These are phyloP conservation scores for Cyclophora punctaria DNA, from an alignment of 2,888 invertebrate genomes.

Conservation along the genomic window DNA sequence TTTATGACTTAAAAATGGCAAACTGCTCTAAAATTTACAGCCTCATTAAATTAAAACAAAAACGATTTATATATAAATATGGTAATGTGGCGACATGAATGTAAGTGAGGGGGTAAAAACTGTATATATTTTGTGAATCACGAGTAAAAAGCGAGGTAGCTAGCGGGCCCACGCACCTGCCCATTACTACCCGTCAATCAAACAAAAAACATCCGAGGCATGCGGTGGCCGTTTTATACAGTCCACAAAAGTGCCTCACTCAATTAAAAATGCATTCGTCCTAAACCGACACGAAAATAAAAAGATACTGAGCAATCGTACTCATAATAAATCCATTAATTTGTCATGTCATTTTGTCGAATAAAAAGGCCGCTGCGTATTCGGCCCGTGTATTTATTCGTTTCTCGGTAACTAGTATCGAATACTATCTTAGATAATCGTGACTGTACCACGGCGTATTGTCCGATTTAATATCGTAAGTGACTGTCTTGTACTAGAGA, in stretches of 20 bases:
- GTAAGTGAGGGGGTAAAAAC: constrained; percentile 34
- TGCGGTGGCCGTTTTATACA: constrained; percentile 71
- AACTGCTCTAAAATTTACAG: constrained; percentile 32
- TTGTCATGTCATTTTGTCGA: constrained; percentile 72
- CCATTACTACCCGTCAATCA: constrained; percentile 74
- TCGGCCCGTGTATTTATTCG: constrained; percentile 26
- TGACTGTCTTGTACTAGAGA: constrained; percentile 40
- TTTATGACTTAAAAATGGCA: constrained; percentile 11
- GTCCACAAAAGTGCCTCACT: constrained; percentile 73
- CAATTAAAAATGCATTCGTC: constrained; percentile 76
- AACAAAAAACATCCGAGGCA: constrained; percentile 67
- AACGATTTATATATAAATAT: constrained; percentile 40
- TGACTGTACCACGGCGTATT: constrained; percentile 45
- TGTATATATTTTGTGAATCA: constrained; percentile 41
- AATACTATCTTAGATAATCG: constrained; percentile 58
- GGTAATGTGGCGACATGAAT: constrained; percentile 25
- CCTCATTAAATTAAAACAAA: constrained; percentile 41
- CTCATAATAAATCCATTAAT: constrained; percentile 75
- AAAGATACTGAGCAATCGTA: constrained; percentile 55
- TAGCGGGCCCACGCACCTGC: constrained; percentile 67
- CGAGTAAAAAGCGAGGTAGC: constrained; percentile 68
- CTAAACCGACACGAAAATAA: constrained; percentile 64
- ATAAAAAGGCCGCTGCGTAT: constrained; percentile 29
- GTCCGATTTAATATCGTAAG: constrained; percentile 62
- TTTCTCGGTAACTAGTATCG: constrained; percentile 60